These are phyloP conservation scores for Drosophila ambigua DNA, from an alignment of 1,140 invertebrate species.

Conservation along the genomic window DNA sequence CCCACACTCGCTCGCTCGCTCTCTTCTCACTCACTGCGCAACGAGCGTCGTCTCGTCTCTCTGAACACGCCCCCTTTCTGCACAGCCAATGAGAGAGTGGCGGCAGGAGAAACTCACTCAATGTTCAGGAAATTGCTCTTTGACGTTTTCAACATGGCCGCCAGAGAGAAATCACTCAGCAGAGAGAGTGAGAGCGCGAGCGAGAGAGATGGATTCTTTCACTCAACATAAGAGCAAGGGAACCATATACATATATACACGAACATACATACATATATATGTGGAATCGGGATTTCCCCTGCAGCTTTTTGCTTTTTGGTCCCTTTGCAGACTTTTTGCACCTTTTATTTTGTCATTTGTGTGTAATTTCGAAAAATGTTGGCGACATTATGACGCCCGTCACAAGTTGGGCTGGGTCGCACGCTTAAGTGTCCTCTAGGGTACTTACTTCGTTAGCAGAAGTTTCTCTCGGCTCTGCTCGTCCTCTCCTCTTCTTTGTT, in stretches of 20 bases:
- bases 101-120: constrained; percentile 1
- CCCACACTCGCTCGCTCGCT: background rate
- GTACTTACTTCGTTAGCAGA: constrained; percentile 83
- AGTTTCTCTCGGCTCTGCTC: constrained; percentile 65
- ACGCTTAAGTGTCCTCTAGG: constrained; percentile 83
- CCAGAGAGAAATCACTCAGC: constrained; percentile 41
- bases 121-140: constrained; percentile 33
- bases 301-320: constrained; percentile 19
- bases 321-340: constrained; percentile 74
- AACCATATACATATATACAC: no score
- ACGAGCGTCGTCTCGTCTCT: background rate
- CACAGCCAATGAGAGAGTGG: constrained; percentile 54
- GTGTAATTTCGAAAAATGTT: constrained; percentile 81
- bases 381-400: constrained; percentile 73
- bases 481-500: constrained; percentile 42
- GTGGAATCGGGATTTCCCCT: constrained; percentile 22
- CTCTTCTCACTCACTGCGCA: constrained; percentile 37
- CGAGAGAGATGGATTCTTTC: background rate
- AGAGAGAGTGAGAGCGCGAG: background rate
- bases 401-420: constrained; percentile 62
- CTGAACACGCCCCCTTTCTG: constrained; percentile 55
- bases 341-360: constrained; percentile 81
- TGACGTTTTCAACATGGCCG: constrained; percentile 77
- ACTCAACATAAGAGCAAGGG: constrained; percentile 33
- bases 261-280: no score